phyloP scores from a whole-genome alignment of 2,113 vertebrate species.

The Brienomyrus longianalis region DNA sequence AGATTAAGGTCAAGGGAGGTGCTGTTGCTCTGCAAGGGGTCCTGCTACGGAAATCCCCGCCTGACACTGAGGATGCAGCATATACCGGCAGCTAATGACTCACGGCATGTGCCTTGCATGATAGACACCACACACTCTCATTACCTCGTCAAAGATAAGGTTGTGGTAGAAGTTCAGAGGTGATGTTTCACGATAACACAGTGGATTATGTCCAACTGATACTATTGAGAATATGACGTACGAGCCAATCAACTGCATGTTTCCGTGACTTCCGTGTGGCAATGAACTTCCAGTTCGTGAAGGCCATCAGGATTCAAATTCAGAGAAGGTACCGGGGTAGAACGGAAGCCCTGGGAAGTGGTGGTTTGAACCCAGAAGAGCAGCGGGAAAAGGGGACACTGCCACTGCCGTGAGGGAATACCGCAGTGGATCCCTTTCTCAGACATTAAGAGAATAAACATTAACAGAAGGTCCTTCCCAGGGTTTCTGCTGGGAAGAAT shows the following conservation, averaged over 20 bases:
- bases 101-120: background rate
- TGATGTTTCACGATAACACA: background rate
- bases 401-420: background rate
- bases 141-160: background rate
- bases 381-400: constrained; percentile 8
- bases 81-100: background rate
- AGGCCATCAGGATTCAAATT: background rate
- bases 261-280: background rate
- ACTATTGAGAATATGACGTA: background rate
- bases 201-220: background rate
- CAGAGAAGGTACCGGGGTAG: constrained; percentile 4
- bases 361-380: background rate
- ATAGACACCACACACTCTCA: background rate
- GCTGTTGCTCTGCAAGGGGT: background rate
- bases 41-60: constrained; percentile 4
- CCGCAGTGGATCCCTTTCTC: background rate
- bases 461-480: constrained; percentile 44
- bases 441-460: constrained; percentile 46
- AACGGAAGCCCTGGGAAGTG: constrained; percentile 21
- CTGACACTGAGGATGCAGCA: background rate
- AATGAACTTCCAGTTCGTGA: background rate
- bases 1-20: background rate
- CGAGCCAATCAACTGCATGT: background rate
- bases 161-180: background rate
- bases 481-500: constrained; percentile 58